Conservation (phyloP, 2,888 invertebrate species). For the Drosophila acutilabella region DNA sequence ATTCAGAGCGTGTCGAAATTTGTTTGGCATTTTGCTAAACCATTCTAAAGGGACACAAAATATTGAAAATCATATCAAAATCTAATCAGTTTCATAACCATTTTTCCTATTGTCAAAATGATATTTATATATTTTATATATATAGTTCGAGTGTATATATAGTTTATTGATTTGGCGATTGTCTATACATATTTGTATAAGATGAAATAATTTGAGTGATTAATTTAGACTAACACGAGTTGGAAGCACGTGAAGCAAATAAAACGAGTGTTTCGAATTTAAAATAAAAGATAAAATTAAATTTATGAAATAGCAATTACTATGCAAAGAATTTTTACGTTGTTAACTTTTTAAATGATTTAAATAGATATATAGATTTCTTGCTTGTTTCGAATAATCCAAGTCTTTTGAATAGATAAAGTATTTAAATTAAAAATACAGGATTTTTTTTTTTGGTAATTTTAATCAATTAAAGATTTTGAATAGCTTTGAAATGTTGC, state of each 20-base stretch:
- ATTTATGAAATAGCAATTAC: too few species aligned
- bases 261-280: background rate
- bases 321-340: too few species aligned
- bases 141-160: conserved; percentile 5
- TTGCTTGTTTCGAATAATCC: too few species aligned
- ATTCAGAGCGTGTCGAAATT: conserved; percentile 25
- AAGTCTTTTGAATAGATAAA: too few species aligned
- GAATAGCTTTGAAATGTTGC: too few species aligned
- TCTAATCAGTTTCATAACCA: conserved; percentile 40
- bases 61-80: conserved; percentile 39
- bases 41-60: conserved; percentile 41
- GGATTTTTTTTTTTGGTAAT: too few species aligned
- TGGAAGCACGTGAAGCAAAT: background rate
- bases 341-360: too few species aligned
- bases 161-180: conserved; percentile 51
- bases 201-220: background rate
- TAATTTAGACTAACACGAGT: too few species aligned
- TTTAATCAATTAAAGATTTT: too few species aligned
- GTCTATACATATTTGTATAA: conserved; percentile 59
- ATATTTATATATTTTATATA: conserved; percentile 39
- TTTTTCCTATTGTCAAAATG: conserved; percentile 64
- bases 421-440: too few species aligned
- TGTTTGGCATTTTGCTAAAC: conserved; percentile 35
- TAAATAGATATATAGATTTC: too few species aligned
- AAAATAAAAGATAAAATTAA: too few species aligned